Percentiles rank a stretch among this genome's conserved stretches.
These are phyloP conservation scores for Spodoptera frugiperda DNA, from an alignment of 1,140 invertebrate species.

Conservation along the genomic window DNA sequence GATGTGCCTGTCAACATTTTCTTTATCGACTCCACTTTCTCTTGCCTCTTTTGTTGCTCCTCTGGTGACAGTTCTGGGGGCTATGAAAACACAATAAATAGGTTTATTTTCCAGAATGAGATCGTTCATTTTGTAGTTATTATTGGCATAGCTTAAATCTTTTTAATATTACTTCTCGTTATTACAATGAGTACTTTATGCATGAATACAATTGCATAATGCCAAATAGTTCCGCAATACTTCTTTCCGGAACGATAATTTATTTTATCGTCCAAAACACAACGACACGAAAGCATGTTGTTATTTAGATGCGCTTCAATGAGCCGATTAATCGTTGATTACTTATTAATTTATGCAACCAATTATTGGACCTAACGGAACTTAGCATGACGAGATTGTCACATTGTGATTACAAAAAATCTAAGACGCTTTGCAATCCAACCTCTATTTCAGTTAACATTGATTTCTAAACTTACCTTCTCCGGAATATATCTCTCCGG, in stretches of 20 bases:
- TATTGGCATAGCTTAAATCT: neutral
- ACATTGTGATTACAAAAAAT: too few species aligned
- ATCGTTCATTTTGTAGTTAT: neutral
- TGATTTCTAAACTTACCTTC: slow-evolving; percentile 85
- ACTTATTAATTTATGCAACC: neutral
- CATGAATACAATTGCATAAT: neutral
- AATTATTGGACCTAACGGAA: neutral
- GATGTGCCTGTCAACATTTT: slow-evolving; percentile 93
- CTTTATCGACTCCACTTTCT: slow-evolving; percentile 96
- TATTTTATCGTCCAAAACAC: neutral
- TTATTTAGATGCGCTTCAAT: slow-evolving; percentile 3
- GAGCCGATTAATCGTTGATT: neutral
- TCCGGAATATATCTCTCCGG: slow-evolving; percentile 97
- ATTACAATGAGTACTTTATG: neutral
- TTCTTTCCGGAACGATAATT: neutral
- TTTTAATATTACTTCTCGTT: neutral
- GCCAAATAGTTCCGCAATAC: neutral
- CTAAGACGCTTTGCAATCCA: too few species aligned
- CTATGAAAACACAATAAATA: slow-evolving; percentile 68
- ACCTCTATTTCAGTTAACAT: too few species aligned
- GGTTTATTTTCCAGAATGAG: neutral
- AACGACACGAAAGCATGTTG: neutral
- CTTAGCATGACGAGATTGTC: neutral
- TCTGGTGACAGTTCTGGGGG: slow-evolving; percentile 92
- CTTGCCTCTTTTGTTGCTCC: slow-evolving; percentile 92